Percentiles rank a stretch among this genome's conserved stretches.
phyloP scores from a whole-genome alignment of 2,113 vertebrate species.

The Kryptolebias marmoratus region DNA sequence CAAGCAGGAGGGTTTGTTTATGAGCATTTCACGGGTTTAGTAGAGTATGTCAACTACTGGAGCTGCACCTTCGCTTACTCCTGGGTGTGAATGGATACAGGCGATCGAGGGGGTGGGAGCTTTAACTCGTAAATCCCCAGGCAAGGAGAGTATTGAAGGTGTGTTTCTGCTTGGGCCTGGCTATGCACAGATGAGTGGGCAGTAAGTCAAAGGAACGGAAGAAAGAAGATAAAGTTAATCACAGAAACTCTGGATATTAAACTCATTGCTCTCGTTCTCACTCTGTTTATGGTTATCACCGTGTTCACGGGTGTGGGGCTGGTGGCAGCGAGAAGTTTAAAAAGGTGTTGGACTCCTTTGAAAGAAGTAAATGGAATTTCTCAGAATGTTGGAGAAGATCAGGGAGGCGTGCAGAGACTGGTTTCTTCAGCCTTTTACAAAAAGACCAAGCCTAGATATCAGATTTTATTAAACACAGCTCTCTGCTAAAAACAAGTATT shows the following conservation, averaged over 20 bases:
- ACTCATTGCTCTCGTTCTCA: constrained; percentile 1
- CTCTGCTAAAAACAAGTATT: not conserved
- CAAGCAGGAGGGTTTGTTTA: constrained; percentile 17
- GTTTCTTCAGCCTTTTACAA: constrained; percentile 18
- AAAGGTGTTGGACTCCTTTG: constrained; percentile 24
- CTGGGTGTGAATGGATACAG: constrained; percentile 35
- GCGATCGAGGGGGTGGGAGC: constrained; percentile 5
- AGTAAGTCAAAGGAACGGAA: constrained; percentile 3
- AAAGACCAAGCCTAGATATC: constrained; percentile 9
- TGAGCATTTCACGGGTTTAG: constrained; percentile 42
- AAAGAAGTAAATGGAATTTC: constrained; percentile 50
- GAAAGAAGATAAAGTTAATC: not conserved
- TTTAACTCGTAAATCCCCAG: constrained; percentile 27
- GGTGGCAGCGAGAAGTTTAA: constrained; percentile 4
- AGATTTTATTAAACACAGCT: constrained; percentile 23
- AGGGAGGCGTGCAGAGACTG: constrained; percentile 46
- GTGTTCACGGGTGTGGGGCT: not conserved
- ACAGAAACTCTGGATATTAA: constrained; percentile 11
- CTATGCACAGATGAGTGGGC: constrained; percentile 31
- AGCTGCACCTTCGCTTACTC: constrained; percentile 31
- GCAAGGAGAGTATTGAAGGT: constrained; percentile 33
- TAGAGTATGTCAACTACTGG: constrained; percentile 43
- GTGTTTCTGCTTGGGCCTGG: constrained; percentile 25
- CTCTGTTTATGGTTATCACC: constrained; percentile 15
- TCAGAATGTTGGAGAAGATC: constrained; percentile 31